Base-by-base conservation (phyloP, 2,888 invertebrate species). In the Chrysodeixis includens region DNA sequence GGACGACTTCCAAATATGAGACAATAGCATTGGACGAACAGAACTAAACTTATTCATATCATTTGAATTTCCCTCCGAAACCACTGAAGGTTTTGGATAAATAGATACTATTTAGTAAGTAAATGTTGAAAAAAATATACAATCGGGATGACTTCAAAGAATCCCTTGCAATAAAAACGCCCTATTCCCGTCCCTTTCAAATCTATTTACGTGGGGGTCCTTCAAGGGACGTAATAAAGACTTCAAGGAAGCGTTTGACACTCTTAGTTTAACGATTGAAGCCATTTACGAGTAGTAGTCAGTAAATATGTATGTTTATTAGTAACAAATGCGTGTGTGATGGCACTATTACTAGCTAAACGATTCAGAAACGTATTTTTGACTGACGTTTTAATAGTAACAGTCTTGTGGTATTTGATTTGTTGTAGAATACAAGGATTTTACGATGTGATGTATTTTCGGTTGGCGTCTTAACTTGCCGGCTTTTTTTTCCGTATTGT, bases 291-390 rank as follows among this genome's bases (percentile, higher is more conserved):
- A 66, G 46, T 52, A 56, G 67, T 58, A 57, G 72, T 62, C 66
- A 71, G 55, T 79, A 79, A 77, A 79, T 59, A 67, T 59, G 22
- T 60, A 62, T 68, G 73, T 81, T 81, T 81, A 81, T 77, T 69
- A 46, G 60, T 59, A 66, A 67, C 81, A 74, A 81, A 75, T 81
- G 81, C 66, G 52, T 12, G 10, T 40, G 65, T 62, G 71, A 81
- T 66, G 61, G 30, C n/a, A 57, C 64, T 62, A 56, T 55, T 30
- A 65, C 55, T 32, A 4, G 44, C 44, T 56, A 51, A 22, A 54
- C 61, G 44, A 66, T 71, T 71, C 71, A 62, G 66, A 63, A 66
- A 53, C 59, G 71, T 66, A 65, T 69, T 66, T 46, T 55, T 63
- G 57, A 59, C 54, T 63, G 78, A 71, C 75, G 70, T 26, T 35